phyloP scores from a whole-genome alignment of 1,140 invertebrate genomes.

The Musca domestica region DNA sequence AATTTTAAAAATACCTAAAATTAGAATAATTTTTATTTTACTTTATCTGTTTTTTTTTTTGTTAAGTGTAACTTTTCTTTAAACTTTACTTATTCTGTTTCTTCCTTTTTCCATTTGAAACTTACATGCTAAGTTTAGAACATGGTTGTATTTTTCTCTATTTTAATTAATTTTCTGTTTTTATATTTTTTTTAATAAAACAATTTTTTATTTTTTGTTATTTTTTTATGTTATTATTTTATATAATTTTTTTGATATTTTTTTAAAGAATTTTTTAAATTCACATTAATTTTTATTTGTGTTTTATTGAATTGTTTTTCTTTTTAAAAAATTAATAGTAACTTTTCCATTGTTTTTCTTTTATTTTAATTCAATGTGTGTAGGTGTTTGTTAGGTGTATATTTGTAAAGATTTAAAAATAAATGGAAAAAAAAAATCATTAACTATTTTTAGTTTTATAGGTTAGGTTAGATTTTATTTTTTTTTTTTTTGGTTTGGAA shows the following conservation, averaged over 20 bases:
- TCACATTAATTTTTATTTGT: slow-evolving; percentile 1
- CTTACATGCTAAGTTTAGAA: slow-evolving; percentile 28
- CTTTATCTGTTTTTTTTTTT: too few species aligned
- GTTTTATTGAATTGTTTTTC: slow-evolving; percentile 20
- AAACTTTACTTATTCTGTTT: neutral
- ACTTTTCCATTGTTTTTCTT: slow-evolving; percentile 13
- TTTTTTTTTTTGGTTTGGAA: slow-evolving; percentile 14
- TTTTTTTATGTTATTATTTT: slow-evolving; percentile 22
- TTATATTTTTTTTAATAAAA: slow-evolving; percentile 18
- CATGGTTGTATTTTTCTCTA: slow-evolving; percentile 25
- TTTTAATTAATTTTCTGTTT: slow-evolving; percentile 25
- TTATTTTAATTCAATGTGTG: slow-evolving; percentile 8
- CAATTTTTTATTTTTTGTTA: slow-evolving; percentile 19
- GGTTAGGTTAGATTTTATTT: neutral
- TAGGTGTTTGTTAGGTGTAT: slow-evolving; percentile 1
- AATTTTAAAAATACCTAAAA: neutral
- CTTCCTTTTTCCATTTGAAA: neutral
- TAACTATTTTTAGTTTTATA: neutral
- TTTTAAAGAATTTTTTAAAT: slow-evolving; percentile 17
- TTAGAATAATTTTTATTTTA: neutral
- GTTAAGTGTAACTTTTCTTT: neutral
- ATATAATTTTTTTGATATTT: slow-evolving; percentile 9
- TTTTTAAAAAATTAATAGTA: slow-evolving; percentile 15
- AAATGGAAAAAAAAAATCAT: slow-evolving; percentile 13
- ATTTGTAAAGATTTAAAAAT: slow-evolving; percentile 3